A percentile compares a stretch with the other conserved stretches of the same genome.
phyloP scores from a whole-genome alignment of 2,113 vertebrate species.

The Mus pahari region DNA sequence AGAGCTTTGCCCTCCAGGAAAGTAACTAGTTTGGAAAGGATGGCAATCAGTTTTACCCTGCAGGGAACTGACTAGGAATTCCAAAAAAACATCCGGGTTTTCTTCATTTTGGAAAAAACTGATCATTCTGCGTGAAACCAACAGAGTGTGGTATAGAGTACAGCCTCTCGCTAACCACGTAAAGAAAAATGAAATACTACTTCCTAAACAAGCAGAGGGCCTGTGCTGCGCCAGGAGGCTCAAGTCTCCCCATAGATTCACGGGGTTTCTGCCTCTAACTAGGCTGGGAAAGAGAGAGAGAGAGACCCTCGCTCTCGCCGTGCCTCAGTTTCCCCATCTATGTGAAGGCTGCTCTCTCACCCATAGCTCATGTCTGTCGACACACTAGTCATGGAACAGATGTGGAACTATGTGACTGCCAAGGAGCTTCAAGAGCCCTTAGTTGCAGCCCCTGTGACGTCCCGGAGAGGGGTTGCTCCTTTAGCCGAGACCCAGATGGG shows the following conservation, averaged over 20 bases:
- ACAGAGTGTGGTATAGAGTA: background rate
- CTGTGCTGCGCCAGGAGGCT: background rate
- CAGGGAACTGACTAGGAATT: background rate
- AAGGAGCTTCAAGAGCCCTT: background rate
- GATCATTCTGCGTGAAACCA: background rate
- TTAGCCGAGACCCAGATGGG: background rate
- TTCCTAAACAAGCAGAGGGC: background rate
- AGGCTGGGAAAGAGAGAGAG: background rate
- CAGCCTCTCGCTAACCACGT: background rate
- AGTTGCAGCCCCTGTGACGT: background rate
- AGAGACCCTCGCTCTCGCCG: background rate
- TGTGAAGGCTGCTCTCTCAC: background rate
- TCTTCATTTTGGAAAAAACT: slow-evolving; percentile 13
- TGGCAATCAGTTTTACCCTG: background rate
- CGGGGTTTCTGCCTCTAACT: background rate
- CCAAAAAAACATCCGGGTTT: background rate
- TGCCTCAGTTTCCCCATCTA: background rate
- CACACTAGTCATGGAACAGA: too few relatives aligned
- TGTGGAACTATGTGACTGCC: background rate
- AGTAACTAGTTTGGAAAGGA: background rate
- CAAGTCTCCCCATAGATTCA: background rate
- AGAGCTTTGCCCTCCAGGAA: background rate
- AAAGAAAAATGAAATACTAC: background rate
- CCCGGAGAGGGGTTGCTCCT: background rate
- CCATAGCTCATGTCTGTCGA: background rate